These are phyloP conservation scores for Xestia xanthographa DNA, from an alignment of 2,888 invertebrate genomes.

Conservation along the genomic window DNA sequence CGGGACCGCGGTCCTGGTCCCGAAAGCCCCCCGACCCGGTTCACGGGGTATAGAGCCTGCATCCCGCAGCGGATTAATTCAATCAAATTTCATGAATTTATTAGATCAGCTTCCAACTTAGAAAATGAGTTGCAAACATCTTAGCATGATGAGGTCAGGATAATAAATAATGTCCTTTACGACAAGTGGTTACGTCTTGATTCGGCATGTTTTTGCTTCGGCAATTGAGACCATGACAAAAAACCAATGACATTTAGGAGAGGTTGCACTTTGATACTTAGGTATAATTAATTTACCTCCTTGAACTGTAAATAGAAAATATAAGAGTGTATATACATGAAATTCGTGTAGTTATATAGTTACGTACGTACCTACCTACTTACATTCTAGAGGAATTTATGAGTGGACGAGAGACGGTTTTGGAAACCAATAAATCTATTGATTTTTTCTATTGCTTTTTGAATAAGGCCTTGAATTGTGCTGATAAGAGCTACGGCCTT, in stretches of 20 bases:
- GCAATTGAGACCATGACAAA: not conserved
- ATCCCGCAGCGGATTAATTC: not conserved
- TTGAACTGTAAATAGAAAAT: not conserved
- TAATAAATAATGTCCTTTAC: constrained; percentile 10
- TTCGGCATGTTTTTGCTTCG: not conserved
- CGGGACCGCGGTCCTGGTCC: no score
- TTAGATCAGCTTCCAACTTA: not conserved
- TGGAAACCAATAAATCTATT: constrained; percentile 18
- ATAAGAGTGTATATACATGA: not conserved
- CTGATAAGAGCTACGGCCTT: not conserved
- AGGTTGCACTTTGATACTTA: not conserved
- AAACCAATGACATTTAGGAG: not conserved
- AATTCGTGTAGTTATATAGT: no score
- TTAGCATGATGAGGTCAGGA: constrained; percentile 1
- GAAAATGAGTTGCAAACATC: not conserved
- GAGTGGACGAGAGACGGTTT: not conserved
- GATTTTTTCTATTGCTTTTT: not conserved
- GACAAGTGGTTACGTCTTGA: constrained; percentile 4
- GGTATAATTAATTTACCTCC: not conserved
- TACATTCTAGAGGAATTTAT: not conserved
- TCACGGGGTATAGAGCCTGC: not conserved
- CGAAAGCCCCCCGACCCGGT: no score
- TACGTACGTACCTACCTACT: no score
- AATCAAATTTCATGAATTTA: constrained; percentile 2
- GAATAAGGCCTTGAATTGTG: not conserved